A percentile compares a stretch with the other conserved stretches of the same genome.
Conservation (phyloP, 2,113 vertebrate species). For the Sterrhoptilus dennistouni region DNA sequence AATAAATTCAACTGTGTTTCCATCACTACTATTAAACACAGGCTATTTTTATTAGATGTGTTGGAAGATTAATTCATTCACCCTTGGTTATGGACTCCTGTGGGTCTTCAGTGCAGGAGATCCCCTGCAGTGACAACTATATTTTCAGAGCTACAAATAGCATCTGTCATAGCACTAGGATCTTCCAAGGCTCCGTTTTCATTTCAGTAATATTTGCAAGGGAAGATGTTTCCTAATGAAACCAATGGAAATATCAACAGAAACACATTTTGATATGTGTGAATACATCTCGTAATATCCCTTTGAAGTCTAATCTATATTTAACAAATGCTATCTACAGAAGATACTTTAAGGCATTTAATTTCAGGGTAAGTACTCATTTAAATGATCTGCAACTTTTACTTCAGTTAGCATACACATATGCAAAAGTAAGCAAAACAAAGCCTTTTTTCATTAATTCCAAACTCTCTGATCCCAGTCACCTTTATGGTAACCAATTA, state of each 20-base stretch:
- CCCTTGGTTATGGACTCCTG: conserved; percentile 13
- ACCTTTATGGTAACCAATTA: neutral
- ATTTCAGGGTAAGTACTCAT: conserved; percentile 14
- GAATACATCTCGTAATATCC: conserved; percentile 25
- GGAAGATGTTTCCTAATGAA: conserved; percentile 47
- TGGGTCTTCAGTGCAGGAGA: conserved; percentile 18
- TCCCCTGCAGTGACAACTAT: conserved; percentile 57
- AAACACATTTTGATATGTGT: conserved; percentile 26
- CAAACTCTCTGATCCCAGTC: neutral
- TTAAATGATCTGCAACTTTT: conserved; percentile 10
- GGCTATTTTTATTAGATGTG: neutral
- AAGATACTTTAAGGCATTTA: neutral
- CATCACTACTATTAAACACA: neutral
- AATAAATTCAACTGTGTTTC: neutral
- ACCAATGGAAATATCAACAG: conserved; percentile 38
- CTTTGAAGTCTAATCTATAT: conserved; percentile 28
- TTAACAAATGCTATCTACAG: conserved; percentile 1
- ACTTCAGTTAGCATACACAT: neutral
- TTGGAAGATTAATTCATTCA: conserved; percentile 22
- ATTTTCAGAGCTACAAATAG: conserved; percentile 55
- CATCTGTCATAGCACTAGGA: conserved; percentile 33
- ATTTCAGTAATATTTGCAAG: conserved; percentile 53
- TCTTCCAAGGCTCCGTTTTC: conserved; percentile 15
- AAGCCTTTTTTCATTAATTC: neutral
- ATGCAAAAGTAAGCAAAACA: neutral